Base-by-base conservation (phyloP, 2,888 invertebrate genomes). In the Sphaerolaimus hirsutus region DNA sequence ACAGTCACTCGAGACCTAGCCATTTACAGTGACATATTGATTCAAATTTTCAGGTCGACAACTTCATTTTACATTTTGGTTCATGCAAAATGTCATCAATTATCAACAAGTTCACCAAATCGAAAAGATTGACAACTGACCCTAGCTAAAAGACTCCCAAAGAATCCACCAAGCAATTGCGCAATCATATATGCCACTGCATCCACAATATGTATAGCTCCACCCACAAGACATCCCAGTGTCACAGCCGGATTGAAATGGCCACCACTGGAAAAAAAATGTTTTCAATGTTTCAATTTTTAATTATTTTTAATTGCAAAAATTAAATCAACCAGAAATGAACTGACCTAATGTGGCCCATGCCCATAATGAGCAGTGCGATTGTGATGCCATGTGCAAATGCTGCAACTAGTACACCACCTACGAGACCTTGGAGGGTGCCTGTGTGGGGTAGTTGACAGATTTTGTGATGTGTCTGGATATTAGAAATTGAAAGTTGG, bases 281-380 rank as follows among this genome's bases (percentile, higher is more conserved):
- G 32, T 32, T n/a, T n/a, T n/a, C n/a, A n/a, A n/a, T n/a, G n/a
- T n/a, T n/a, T n/a, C n/a, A n/a, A n/a, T n/a, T n/a, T n/a, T n/a
- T n/a, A n/a, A n/a, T n/a, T n/a, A n/a, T n/a, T n/a, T n/a, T n/a
- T n/a, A n/a, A n/a, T n/a, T n/a, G n/a, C n/a, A n/a, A n/a, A n/a
- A n/a, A n/a, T n/a, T n/a, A n/a, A n/a, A n/a, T n/a, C n/a, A n/a
- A n/a, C n/a, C n/a, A n/a, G n/a, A n/a, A n/a, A n/a, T n/a, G n/a
- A n/a, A n/a, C n/a, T n/a, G n/a, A n/a, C n/a, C n/a, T n/a, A n/a
- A 58, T 57, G 49, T 57, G 56, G 24, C 58, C 58, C 38, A 58
- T 44, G 2, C 52, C 48, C 1, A 54, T 49, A 17, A 51, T 55
- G 14, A 58, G 48, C 26, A 57, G 46, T 48, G 55, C 56, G 32